phyloP scores from a whole-genome alignment of 30 jellyfish, hydroid and myxozoan genomes.

The Chrysaora quinquecirrha region DNA sequence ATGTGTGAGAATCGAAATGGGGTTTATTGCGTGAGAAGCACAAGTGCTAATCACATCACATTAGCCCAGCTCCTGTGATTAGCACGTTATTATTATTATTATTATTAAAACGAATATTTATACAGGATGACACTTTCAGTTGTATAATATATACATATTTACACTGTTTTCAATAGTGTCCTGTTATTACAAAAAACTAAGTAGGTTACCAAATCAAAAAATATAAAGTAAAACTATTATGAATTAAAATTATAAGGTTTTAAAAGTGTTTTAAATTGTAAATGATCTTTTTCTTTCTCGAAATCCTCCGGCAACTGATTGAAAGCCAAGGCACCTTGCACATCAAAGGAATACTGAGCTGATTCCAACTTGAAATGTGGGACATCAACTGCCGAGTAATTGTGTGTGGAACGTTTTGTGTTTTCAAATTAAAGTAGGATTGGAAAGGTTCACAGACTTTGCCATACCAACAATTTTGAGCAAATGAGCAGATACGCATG shows the following conservation, averaged over 20 bases:
- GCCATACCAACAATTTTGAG: background rate
- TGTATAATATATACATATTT: background rate
- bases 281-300: background rate
- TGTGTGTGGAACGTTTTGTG: background rate
- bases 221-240: background rate
- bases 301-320: background rate
- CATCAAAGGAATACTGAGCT: too few relatives aligned
- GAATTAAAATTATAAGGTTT: too few relatives aligned
- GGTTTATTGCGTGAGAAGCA: too few relatives aligned
- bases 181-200: background rate
- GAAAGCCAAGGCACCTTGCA: constrained; percentile 1
- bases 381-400: background rate
- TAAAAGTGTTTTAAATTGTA: background rate
- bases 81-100: too few relatives aligned
- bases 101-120: too few relatives aligned
- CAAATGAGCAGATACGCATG: background rate
- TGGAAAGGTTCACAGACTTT: background rate
- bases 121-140: too few relatives aligned
- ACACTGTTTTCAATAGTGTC: background rate
- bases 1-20: too few relatives aligned
- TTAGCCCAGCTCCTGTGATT: too few relatives aligned
- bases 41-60: too few relatives aligned
- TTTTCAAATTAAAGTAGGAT: background rate
- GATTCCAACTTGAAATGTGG: background rate
- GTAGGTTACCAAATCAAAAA: background rate